phyloP scores from a whole-genome alignment of 2,113 vertebrate genomes.

The Illadopsis cleaveri region DNA sequence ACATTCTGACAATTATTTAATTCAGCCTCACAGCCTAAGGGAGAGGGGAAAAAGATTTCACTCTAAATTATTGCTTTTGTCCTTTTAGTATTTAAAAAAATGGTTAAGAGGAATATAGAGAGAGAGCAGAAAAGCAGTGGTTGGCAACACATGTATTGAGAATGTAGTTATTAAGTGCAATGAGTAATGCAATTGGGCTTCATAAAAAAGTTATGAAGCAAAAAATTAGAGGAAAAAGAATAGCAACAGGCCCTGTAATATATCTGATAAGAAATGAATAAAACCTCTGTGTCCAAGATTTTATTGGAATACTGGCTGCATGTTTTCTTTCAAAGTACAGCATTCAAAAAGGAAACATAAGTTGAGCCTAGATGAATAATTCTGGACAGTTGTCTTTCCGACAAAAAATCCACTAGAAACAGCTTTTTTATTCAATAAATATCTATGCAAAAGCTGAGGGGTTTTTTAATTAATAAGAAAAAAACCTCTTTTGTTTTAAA shows the following conservation, averaged over 20 bases:
- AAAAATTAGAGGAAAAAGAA: constrained; percentile 36
- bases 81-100: constrained; percentile 70
- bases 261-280: background rate
- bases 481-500: rapidly evolving
- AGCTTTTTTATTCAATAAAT: background rate
- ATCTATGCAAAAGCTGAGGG: background rate
- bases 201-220: constrained; percentile 36
- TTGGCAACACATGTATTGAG: constrained; percentile 2
- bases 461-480: background rate
- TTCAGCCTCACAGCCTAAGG: constrained; percentile 61
- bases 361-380: background rate
- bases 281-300: background rate
- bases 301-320: background rate
- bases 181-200: background rate
- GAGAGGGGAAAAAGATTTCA: constrained; percentile 63
- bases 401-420: background rate
- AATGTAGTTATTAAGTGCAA: constrained; percentile 39
- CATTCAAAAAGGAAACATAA: background rate
- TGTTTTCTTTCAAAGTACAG: background rate
- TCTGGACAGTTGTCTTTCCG: background rate
- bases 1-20: constrained; percentile 74
- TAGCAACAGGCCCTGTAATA: background rate
- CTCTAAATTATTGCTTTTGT: constrained; percentile 67
- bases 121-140: background rate
- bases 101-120: constrained; percentile 38